Evolutionary conservation across 1,140 invertebrate species (phyloP).

Genomic region (Brachystomella parvula): DNA sequence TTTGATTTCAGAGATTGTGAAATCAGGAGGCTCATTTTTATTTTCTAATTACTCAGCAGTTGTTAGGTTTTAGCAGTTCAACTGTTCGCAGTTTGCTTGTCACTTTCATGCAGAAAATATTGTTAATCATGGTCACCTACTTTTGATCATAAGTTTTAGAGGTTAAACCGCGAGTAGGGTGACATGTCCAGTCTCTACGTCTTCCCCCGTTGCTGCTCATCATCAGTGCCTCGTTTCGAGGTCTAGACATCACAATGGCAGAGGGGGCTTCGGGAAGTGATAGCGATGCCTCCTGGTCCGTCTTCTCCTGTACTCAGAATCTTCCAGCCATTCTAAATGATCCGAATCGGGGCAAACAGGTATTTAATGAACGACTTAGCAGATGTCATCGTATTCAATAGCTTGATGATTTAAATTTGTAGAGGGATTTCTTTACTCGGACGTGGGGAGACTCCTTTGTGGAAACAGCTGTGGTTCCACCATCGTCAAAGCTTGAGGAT

Average conservation of each 20-base stretch:
- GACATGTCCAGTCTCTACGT: too few relatives aligned
- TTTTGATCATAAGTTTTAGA: too few relatives aligned
- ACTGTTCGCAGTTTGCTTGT: too few relatives aligned
- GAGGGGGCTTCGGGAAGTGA: slow-evolving; percentile 12
- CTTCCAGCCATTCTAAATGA: slow-evolving; percentile 93
- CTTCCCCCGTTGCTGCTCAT: too few relatives aligned
- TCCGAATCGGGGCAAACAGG: slow-evolving; percentile 78
- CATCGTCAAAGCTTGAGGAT: slow-evolving; percentile 72
- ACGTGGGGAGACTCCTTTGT: slow-evolving; percentile 95
- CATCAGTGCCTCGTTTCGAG: too few relatives aligned
- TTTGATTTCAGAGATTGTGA: too few relatives aligned
- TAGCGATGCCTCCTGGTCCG: slow-evolving; percentile 30
- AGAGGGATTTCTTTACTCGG: slow-evolving; percentile 85
- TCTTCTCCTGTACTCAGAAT: slow-evolving; percentile 70
- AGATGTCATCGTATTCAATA: not conserved
- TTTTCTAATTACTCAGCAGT: too few relatives aligned
- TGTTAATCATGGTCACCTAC: too few relatives aligned
- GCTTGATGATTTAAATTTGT: slow-evolving; percentile 36
- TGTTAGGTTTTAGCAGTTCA: too few relatives aligned
- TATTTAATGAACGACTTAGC: slow-evolving; percentile 38
- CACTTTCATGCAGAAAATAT: too few relatives aligned
- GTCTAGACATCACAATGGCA: not conserved
- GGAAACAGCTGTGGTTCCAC: slow-evolving; percentile 65
- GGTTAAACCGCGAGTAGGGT: too few relatives aligned
- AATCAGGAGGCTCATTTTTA: too few relatives aligned